phyloP scores from a whole-genome alignment of 2,797 vertebrate species.

The Chiropotes sagulatus region DNA sequence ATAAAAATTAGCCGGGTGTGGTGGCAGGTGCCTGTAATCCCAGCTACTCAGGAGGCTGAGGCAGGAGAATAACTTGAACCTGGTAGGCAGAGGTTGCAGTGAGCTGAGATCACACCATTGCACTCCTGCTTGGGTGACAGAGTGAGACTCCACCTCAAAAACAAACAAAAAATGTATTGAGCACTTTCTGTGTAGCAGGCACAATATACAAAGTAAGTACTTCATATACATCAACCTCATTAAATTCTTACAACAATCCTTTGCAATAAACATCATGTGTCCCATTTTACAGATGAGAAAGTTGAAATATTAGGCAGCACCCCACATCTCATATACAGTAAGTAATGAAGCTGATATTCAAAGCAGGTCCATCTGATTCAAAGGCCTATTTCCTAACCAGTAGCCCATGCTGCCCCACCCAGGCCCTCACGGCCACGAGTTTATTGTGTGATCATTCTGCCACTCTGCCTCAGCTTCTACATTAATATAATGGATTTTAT shows the following conservation, averaged over 20 bases:
- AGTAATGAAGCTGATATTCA: not conserved
- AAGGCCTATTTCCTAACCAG: not conserved
- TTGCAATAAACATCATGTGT: not conserved
- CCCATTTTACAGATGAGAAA: not conserved
- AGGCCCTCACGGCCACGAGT: not conserved
- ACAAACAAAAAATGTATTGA: not conserved
- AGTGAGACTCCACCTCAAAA: not conserved
- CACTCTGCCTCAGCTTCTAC: not conserved
- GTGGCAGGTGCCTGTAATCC: not conserved
- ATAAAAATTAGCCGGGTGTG: not conserved
- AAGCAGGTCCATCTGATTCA: not conserved
- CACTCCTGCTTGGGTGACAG: not conserved
- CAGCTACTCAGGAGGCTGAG: not conserved
- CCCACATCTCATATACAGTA: not conserved
- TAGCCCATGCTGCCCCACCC: not conserved
- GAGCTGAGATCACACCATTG: not conserved
- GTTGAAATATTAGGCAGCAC: not conserved
- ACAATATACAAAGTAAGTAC: not conserved
- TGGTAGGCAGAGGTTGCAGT: not conserved
- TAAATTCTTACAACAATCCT: conserved; percentile 31
- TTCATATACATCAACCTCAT: not conserved
- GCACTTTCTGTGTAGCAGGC: not conserved
- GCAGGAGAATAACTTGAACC: not conserved
- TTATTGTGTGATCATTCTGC: not conserved
- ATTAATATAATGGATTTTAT: not conserved